Evolutionary conservation across 2,113 vertebrate genomes (phyloP).

Genomic region (Brachyistius frenatus): DNA sequence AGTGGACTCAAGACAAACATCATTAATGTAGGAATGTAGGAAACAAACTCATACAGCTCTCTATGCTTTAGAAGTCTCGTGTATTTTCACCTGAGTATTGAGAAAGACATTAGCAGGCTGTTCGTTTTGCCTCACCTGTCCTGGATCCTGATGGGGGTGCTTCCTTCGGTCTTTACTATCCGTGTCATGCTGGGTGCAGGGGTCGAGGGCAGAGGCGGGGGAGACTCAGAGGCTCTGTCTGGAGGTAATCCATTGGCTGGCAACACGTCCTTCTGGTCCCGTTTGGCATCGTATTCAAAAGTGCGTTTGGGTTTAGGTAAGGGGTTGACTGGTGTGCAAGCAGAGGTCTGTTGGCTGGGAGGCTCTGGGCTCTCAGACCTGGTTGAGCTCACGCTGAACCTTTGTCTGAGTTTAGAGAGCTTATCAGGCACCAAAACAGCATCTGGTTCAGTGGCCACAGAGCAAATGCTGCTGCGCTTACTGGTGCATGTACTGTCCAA

Average conservation of each 20-base stretch:
- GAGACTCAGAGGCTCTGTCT: constrained; percentile 86
- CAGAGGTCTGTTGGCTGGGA: constrained; percentile 77
- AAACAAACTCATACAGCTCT: not conserved
- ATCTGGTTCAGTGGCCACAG: constrained; percentile 87
- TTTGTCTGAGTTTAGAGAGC: constrained; percentile 86
- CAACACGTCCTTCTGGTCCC: constrained; percentile 85
- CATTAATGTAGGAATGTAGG: constrained; percentile 5
- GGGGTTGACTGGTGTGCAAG: constrained; percentile 89
- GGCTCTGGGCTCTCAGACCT: constrained; percentile 83
- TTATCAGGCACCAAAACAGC: constrained; percentile 84
- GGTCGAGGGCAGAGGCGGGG: constrained; percentile 91
- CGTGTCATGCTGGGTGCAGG: constrained; percentile 90
- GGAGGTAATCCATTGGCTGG: constrained; percentile 93
- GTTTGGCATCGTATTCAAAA: constrained; percentile 98
- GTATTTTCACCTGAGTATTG: not conserved
- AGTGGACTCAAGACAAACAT: not conserved
- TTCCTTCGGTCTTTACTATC: constrained; percentile 85
- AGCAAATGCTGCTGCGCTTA: constrained; percentile 86
- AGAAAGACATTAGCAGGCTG: not conserved
- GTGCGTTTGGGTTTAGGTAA: constrained; percentile 98
- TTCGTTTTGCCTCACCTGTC: constrained; percentile 88
- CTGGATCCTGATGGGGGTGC: constrained; percentile 86
- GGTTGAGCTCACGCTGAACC: constrained; percentile 78
- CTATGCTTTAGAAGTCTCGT: not conserved
- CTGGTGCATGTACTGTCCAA: constrained; percentile 82